Base-by-base conservation (phyloP, 2,113 vertebrate genomes). In the Globicephala melas region DNA sequence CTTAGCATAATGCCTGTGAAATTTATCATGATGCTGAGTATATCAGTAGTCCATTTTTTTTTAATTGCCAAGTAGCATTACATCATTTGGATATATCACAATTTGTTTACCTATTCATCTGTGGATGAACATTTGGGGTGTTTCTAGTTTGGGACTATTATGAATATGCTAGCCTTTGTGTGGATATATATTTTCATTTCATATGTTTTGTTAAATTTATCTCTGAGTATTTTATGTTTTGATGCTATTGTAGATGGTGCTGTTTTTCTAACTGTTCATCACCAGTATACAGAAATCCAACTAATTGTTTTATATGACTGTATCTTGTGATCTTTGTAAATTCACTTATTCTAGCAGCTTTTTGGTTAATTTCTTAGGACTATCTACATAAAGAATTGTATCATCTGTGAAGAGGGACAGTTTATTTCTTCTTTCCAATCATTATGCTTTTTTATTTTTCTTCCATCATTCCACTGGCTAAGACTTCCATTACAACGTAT, bases 401-500 rank as follows among this genome's bases (percentile, higher is more conserved):
- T 65, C 2, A n/a, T 80, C 47, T 44, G 9, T 65, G 23, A 96
- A 70, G 7, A 63, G 26, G 8, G 4, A 80, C 0, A 41, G 25
- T 67, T 94, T 95, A 85, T 89, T 86, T 94, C 55, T 84, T 68
- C 3, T 97, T 96, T 71, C 18, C n/a, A 81, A 31, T 92, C 68
- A 80, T 13, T 36, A 73, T 44, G 17, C 1, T 25, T 58, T 89
- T 85, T 47, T 67, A 8, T 81, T 81, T 77, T n/a, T 60, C 47
- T 92, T 44, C 36, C 17, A 71, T 74, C 12, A n/a, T 6, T 90
- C 36, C 20, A 83, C 26, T 41, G 17, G 8, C 55, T 41, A 79
- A 8, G 3, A 89, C 18, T 21, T 60, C 21, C 58, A 62, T 20
- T 70, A 55, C 15, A 55, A 53, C 63, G 23, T 87, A 58, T 92